Conservation (phyloP, 2,888 invertebrate genomes). For the Rhagonycha fulva region DNA sequence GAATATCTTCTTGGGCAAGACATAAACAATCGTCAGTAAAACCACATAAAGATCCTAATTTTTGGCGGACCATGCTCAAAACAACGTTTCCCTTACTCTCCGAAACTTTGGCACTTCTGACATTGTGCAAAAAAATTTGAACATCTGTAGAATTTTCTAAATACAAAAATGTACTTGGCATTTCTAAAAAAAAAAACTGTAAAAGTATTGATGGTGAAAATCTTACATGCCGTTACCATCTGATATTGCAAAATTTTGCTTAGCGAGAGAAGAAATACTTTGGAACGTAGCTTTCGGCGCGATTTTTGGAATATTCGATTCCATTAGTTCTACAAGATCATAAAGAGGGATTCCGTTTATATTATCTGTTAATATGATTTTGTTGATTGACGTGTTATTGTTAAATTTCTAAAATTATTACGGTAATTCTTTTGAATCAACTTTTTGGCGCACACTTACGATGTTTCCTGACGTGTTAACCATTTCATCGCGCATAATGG, state of each 20-base stretch:
- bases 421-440: not conserved
- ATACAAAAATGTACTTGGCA: constrained; percentile 47
- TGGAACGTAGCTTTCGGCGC: constrained; percentile 38
- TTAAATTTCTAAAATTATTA: constrained; percentile 40
- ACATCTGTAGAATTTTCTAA: constrained; percentile 46
- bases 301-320: constrained; percentile 37
- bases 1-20: constrained; percentile 45
- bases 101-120: constrained; percentile 38
- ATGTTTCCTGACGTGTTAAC: constrained; percentile 25
- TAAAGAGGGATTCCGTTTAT: constrained; percentile 46
- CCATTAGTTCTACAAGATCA: constrained; percentile 39
- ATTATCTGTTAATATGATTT: constrained; percentile 41
- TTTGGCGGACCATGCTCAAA: constrained; percentile 42
- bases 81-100: constrained; percentile 39
- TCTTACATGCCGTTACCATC: not conserved
- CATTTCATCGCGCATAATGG: constrained; percentile 18
- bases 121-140: constrained; percentile 43
- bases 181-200: constrained; percentile 35
- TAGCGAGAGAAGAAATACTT: constrained; percentile 34
- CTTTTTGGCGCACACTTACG: constrained; percentile 12
- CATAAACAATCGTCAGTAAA: constrained; percentile 45
- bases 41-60: constrained; percentile 42
- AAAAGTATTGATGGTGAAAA: not conserved
- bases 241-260: constrained; percentile 31
- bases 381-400: constrained; percentile 27